Conservation (phyloP, 2,113 vertebrate species). For the Salvelinus alpinus region DNA sequence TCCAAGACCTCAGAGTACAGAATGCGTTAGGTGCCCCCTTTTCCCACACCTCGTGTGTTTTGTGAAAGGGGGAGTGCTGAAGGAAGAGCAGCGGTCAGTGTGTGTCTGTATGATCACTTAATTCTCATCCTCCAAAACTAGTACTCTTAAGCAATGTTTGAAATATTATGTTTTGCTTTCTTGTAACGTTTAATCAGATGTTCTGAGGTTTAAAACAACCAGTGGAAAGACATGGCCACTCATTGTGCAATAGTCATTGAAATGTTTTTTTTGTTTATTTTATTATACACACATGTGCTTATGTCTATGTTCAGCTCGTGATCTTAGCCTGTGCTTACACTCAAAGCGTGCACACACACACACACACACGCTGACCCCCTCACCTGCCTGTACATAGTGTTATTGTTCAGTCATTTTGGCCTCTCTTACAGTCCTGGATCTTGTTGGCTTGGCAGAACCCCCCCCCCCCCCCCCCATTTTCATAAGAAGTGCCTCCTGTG, state of each 20-base stretch:
- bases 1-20: constrained; percentile 90
- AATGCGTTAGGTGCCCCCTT: constrained; percentile 79
- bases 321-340: constrained; percentile 24
- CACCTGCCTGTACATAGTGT: constrained; percentile 43
- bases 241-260: constrained; percentile 56
- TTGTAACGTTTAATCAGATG: constrained; percentile 33
- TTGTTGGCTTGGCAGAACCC: not conserved
- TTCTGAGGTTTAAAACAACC: constrained; percentile 53
- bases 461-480: not conserved
- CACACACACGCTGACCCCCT: constrained; percentile 2
- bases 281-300: constrained; percentile 8
- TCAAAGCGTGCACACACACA: constrained; percentile 12
- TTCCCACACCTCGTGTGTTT: constrained; percentile 28
- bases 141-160: constrained; percentile 56
- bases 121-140: constrained; percentile 35
- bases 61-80: constrained; percentile 23
- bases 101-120: constrained; percentile 32
- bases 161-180: constrained; percentile 35
- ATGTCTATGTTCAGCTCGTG: constrained; percentile 21
- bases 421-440: constrained; percentile 13
- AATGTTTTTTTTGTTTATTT: not conserved
- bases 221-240: constrained; percentile 34
- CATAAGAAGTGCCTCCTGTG: constrained; percentile 14
- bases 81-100: constrained; percentile 27
- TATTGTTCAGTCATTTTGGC: constrained; percentile 36